Conservation (phyloP, 2,113 vertebrate genomes). For the Aplodontia rufa region DNA sequence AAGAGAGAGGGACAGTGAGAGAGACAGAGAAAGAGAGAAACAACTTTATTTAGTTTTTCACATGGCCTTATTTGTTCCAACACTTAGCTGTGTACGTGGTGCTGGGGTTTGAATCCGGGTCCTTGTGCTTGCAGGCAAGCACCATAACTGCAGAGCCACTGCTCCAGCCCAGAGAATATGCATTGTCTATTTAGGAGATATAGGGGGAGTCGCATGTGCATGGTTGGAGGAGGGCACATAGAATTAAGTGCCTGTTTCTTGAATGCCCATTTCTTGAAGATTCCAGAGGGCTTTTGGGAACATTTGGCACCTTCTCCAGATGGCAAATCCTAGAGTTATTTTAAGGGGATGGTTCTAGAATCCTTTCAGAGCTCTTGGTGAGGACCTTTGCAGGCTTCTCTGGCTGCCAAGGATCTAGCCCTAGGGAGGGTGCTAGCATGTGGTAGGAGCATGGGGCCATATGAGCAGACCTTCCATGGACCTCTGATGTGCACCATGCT, state of each 20-base stretch:
- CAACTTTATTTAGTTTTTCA: no score
- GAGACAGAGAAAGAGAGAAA: no score
- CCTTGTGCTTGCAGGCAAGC: no score
- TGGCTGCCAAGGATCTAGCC: background rate
- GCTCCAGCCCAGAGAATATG: no score
- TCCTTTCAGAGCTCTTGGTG: background rate
- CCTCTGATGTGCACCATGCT: accelerated
- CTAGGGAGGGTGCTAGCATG: no score
- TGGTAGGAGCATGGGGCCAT: background rate
- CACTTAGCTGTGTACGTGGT: no score
- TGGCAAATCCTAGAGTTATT: background rate
- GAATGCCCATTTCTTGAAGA: background rate
- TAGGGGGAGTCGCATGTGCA: background rate
- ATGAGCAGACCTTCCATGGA: background rate
- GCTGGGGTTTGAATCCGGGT: no score
- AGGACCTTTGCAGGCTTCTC: background rate
- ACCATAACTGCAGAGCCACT: no score
- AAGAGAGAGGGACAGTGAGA: no score
- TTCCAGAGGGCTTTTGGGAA: background rate
- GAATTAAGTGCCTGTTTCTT: background rate
- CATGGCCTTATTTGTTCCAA: no score
- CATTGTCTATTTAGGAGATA: no score
- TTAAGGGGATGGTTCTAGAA: background rate
- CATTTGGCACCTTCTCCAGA: background rate
- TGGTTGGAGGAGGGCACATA: background rate